Evolutionary conservation across 1,140 invertebrate genomes (phyloP), one percentile per base, ranked within the genome.

Genomic region (Dryas iulia): DNA sequence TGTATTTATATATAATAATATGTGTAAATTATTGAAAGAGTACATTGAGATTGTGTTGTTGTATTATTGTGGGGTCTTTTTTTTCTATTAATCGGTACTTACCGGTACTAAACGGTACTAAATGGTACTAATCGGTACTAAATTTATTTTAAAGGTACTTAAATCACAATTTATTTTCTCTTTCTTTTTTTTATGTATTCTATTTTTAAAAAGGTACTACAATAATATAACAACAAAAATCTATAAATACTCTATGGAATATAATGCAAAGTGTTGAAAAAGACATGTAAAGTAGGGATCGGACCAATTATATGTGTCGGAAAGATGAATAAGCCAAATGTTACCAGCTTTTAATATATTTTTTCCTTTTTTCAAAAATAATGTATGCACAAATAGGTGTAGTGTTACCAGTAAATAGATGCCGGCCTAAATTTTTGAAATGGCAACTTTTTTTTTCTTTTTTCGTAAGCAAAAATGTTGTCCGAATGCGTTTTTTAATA

Each of bases 221-320:
- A 47, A 47, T 47, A 47, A 18, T 47, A 47, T 21, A 21, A 47
- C 18, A 21, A 18, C 39, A 47, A 47, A 47, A 6, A 47, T 47
- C 39, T 18, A 47, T 8, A 10, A 47, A n/a, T 18, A 3, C 39
- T 47, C 39, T 47, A 47, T 8, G 18, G 18, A 47, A 21, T 47
- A 30, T 61, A 63, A 71, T 39, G 77, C 73, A 76, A 78, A 78
- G 74, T 79, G 73, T 72, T 78, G 77, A 77, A 86, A 89, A 86
- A 89, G 82, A 87, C 83, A 88, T 84, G 63, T 67, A 72, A 75
- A 77, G 74, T 77, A 69, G 73, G 74, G 73, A 77, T 68, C 72
- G 86, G 86, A 88, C 86, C 84, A 88, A 76, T 83, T 76, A 80
- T 78, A 75, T 68, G 76, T 72, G 59, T 60, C 25, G 67, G 66